Percentiles rank a stretch among this genome's conserved stretches.
Conservation (phyloP, 2,797 vertebrate species). For the Tokudaia muenninki region DNA sequence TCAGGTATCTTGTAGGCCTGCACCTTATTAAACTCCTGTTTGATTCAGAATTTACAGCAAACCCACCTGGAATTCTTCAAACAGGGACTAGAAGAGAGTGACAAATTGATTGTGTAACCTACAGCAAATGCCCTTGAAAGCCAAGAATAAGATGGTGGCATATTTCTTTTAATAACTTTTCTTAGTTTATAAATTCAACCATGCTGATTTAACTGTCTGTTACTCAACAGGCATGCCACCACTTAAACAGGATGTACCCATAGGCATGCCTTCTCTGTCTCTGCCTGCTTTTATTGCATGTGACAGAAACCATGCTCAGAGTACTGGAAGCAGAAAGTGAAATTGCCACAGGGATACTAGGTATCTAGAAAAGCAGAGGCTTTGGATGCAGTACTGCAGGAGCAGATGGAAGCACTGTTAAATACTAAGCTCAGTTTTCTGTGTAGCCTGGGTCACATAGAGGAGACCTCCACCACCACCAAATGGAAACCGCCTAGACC, state of each 20-base stretch:
- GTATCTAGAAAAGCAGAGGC: background rate
- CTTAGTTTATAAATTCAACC: constrained; percentile 32
- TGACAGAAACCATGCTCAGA: constrained; percentile 55
- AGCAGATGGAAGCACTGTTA: background rate
- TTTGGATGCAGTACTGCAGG: background rate
- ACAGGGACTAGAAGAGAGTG: constrained; percentile 64
- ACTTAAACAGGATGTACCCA: background rate
- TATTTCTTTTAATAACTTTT: constrained; percentile 53
- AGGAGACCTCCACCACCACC: background rate
- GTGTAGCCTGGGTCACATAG: background rate
- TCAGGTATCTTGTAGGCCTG: constrained; percentile 78
- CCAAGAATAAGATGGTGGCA: background rate
- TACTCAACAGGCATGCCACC: background rate
- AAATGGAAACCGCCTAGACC: background rate
- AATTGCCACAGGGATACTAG: constrained; percentile 19
- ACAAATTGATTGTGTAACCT: constrained; percentile 67
- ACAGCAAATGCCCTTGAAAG: constrained; percentile 45
- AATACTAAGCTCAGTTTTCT: background rate
- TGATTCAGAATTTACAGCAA: constrained; percentile 77
- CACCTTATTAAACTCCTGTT: constrained; percentile 83
- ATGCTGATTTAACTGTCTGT: background rate
- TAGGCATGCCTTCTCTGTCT: background rate
- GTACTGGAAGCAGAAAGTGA: constrained; percentile 32
- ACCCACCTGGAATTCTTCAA: constrained; percentile 81
- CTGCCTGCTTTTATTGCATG: constrained; percentile 11